A percentile compares a stretch with the other conserved stretches of the same genome.
phyloP scores from a whole-genome alignment of 2,113 vertebrate genomes.

The Forbesichthys agassizii region DNA sequence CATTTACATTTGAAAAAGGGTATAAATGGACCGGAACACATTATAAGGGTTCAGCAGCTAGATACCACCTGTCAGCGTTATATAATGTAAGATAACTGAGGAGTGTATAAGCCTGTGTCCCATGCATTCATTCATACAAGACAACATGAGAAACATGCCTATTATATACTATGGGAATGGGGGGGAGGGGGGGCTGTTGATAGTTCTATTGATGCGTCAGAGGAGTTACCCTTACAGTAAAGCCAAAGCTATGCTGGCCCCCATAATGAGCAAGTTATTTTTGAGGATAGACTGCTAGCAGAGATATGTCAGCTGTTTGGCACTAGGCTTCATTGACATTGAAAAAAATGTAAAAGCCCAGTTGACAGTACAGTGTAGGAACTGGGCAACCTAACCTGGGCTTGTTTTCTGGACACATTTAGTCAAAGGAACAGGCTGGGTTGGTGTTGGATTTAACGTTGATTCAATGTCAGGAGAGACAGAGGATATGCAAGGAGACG shows the following conservation, averaged over 20 bases:
- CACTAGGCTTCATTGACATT: constrained; percentile 63
- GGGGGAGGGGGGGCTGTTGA: background rate
- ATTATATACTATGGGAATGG: background rate
- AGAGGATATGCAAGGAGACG: constrained; percentile 29
- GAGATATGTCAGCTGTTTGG: constrained; percentile 80
- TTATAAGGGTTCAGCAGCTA: too few relatives aligned
- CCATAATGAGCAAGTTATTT: constrained; percentile 76
- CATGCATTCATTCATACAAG: background rate
- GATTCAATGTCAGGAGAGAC: background rate
- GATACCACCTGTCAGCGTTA: too few relatives aligned
- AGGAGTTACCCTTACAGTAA: constrained; percentile 35
- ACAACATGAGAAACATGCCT: background rate
- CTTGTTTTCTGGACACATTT: constrained; percentile 25
- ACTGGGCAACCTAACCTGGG: constrained; percentile 45
- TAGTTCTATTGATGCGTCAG: constrained; percentile 43
- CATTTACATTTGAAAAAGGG: too few relatives aligned
- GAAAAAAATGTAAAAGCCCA: constrained; percentile 36
- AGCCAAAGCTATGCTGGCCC: constrained; percentile 67
- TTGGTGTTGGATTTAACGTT: constrained; percentile 16
- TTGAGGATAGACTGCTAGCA: constrained; percentile 69
- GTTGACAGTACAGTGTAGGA: constrained; percentile 44
- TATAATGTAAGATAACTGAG: too few relatives aligned
- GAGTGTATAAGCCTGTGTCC: too few relatives aligned
- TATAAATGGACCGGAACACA: too few relatives aligned
- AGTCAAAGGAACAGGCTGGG: too few relatives aligned